Conservation (phyloP, 1,140 invertebrate species). For the Panagrolaimus sp. region DNA sequence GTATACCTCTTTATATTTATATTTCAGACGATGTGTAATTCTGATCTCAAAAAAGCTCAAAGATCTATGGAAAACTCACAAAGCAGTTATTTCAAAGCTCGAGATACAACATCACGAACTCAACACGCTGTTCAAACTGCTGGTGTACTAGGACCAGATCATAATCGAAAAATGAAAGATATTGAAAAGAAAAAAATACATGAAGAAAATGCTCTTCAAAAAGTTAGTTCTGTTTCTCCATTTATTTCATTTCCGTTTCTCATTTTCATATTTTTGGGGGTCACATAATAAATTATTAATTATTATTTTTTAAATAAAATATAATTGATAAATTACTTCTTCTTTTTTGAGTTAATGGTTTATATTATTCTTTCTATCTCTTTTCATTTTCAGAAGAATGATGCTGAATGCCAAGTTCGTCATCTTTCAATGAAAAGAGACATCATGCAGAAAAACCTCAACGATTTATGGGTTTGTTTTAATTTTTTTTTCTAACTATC, state of each 20-base stretch:
- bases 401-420: constrained; percentile 48
- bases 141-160: neutral
- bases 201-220: constrained; percentile 50
- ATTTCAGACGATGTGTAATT: neutral
- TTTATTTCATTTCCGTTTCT: neutral
- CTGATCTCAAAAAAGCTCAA: constrained; percentile 7
- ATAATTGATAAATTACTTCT: too few species aligned
- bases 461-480: neutral
- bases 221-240: too few species aligned
- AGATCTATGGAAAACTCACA: neutral
- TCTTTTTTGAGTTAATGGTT: too few species aligned
- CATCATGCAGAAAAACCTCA: constrained; percentile 1
- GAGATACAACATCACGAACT: constrained; percentile 3
- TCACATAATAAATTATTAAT: too few species aligned
- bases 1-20: too few species aligned
- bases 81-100: neutral
- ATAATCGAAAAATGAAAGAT: constrained; percentile 42
- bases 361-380: too few species aligned
- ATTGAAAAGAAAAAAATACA: constrained; percentile 42
- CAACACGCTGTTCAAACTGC: neutral
- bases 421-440: constrained; percentile 24
- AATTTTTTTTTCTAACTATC: neutral
- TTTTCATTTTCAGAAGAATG: constrained; percentile 39
- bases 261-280: too few species aligned
- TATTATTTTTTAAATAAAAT: too few species aligned